Evolutionary conservation across 2,797 vertebrate species (phyloP), one percentile per base, ranked within the genome.

Genomic region (Phrynocephalus guinanensis): DNA sequence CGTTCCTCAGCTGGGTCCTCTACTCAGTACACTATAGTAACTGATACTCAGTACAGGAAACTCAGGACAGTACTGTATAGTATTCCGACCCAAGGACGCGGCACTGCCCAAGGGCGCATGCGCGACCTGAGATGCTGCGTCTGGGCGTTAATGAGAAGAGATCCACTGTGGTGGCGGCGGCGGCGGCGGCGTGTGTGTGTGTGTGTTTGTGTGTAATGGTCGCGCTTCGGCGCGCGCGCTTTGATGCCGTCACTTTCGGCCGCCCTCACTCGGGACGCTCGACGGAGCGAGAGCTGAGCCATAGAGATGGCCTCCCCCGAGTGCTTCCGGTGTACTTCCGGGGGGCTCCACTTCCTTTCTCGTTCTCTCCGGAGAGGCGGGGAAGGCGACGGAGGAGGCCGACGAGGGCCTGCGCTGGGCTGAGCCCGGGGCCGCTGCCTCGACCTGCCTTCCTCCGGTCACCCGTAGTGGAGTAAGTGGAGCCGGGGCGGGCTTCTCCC

Each of bases 191-290:
- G 38, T 38, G 38, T 38, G 38, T 38, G 38, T 38, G 38, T 38
- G 38, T 44, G 38, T 44, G 38, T 44, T 3, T 44, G 38, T 44
- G 38, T 44, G 38, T 13, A 3, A 18, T 20, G 16, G 48, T 4
- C 1, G 6, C 0, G 10, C 0, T 1, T 0, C 9, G 6, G 22
- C 7, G 1, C 44, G 1, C 44, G 8, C 5, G 0, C 48, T 50
- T 0, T 2, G 26, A 10, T 0, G 0, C 0, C 0, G 24, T 2
- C 15, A 0, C 13, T 72, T 83, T 82, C 79, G 2, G 22, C 0
- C 0, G 15, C 0, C 3, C 1, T 4, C 0, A 1, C 3, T 79
- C 3, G 26, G 1, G 0, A 9, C 89, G 90, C 90, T 90, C 88
- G 85, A 75, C 6, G 77, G 28, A 8, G 68, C 15, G 15, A 26